Evolutionary conservation across 30 jellyfish, hydroid and myxozoan genomes (phyloP), one percentile per base, ranked within the genome.

Genomic region (Pseudorhiza aurosa): DNA sequence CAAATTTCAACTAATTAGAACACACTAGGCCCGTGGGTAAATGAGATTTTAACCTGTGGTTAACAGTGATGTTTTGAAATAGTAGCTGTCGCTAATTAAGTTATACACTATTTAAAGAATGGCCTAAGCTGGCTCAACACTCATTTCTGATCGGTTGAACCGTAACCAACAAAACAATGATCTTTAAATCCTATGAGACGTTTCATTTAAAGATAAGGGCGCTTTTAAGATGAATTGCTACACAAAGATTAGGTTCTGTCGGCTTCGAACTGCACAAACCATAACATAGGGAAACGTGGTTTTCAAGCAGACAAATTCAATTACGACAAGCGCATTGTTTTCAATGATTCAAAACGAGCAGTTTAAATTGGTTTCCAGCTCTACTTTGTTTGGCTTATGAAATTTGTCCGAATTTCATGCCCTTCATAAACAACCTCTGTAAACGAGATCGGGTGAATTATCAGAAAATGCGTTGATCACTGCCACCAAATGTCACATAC

Each of bases 91-190:
- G 30, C 63, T 73, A 73, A 73, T 73, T 55, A 55, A 22, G 86
- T 73, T 73, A 73, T 8, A 17, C 33, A 42, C 75, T 73, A 73
- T 71, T 47, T 17, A 50, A 57, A 51, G 53, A 51, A 35, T 32
- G 86, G 86, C 65, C 62, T 73, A 21, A 57, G 74, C 75, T 25
- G 18, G 59, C 51, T 39, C 75, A 55, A 53, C 37, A 19, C 64
- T 32, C 53, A 50, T 47, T 45, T 33, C 59, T 33, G 14, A 43
- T 68, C 64, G 47, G 69, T 42, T 42, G 28, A 32, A 25, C 26
- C 33, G 43, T 39, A 22, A 53, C 86, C 86, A 57, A 73, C 76
- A 73, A n/a, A 32, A 73, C 86, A 73, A 73, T 73, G 75, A 50
- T 36, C 75, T 32, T 26, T 35, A 73, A 73, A 73, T 47, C 83